Percentiles rank a stretch among this genome's conserved stretches.
These are phyloP conservation scores for Tridacna gigas DNA, from an alignment of 2,888 invertebrate genomes.

Conservation along the genomic window DNA sequence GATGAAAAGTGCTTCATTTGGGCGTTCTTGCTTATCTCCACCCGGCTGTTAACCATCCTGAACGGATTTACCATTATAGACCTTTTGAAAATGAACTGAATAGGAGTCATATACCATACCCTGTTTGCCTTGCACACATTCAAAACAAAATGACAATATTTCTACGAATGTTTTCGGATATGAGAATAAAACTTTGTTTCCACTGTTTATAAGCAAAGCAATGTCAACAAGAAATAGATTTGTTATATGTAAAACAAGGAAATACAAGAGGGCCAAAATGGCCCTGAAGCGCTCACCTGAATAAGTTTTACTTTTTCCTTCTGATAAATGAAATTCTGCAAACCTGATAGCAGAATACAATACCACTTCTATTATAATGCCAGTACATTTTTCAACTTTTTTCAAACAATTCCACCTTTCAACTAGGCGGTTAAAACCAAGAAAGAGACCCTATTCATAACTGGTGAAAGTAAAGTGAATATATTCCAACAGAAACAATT, in stretches of 20 bases:
- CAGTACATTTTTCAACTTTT: no score
- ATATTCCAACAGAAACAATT: no score
- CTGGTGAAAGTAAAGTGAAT: no score
- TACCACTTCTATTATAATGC: no score
- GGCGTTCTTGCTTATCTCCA: conserved; percentile 27
- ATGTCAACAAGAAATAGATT: conserved; percentile 4
- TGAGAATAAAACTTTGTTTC: conserved; percentile 18
- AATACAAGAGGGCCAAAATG: no score
- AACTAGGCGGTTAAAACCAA: no score
- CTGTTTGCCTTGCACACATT: conserved; percentile 18
- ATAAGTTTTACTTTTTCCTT: no score
- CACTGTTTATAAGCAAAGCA: conserved; percentile 8
- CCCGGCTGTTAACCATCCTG: not conserved
- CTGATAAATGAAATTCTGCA: no score
- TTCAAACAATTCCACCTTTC: no score
- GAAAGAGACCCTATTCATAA: no score
- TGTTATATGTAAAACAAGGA: conserved; percentile 4
- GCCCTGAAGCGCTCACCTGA: no score
- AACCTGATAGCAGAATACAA: no score
- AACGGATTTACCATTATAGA: conserved; percentile 13
- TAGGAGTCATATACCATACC: conserved; percentile 26
- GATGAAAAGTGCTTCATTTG: conserved; percentile 41
- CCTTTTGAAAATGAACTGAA: conserved; percentile 26
- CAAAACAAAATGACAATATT: conserved; percentile 17
- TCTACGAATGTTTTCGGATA: conserved; percentile 25